Conservation (phyloP, 2,113 vertebrate species). For the Tragelaphus scriptus region DNA sequence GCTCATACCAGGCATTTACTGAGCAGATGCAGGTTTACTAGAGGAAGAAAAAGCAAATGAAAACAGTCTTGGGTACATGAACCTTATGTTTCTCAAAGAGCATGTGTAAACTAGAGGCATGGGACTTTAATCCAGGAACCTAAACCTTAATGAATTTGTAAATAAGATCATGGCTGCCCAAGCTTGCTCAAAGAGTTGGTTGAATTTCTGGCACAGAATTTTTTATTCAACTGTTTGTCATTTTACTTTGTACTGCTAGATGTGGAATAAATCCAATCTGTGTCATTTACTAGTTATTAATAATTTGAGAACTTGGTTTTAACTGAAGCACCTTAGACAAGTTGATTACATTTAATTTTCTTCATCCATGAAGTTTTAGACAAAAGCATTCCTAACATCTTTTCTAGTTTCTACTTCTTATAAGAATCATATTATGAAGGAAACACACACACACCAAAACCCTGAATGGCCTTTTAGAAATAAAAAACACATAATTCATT, state of each 20-base stretch:
- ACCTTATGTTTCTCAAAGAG: background rate
- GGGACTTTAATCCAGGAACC: background rate
- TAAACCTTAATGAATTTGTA: background rate
- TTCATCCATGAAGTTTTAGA: background rate
- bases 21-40: background rate
- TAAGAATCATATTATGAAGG: slow-evolving; percentile 48
- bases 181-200: background rate
- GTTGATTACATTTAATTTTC: background rate
- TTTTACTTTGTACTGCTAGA: background rate
- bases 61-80: background rate
- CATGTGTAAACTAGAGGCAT: background rate
- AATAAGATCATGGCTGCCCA: background rate
- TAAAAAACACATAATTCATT: slow-evolving; percentile 53
- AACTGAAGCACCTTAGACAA: background rate
- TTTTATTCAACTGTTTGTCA: slow-evolving; percentile 22
- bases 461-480: slow-evolving; percentile 71
- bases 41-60: background rate
- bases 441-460: background rate
- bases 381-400: background rate
- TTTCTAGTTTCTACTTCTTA: background rate
- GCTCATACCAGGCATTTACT: background rate
- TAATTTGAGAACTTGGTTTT: slow-evolving; percentile 14
- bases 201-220: background rate
- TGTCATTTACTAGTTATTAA: background rate
- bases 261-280: background rate